phyloP scores from a whole-genome alignment of 2,888 invertebrate genomes.

The Drosophila antonietae region DNA sequence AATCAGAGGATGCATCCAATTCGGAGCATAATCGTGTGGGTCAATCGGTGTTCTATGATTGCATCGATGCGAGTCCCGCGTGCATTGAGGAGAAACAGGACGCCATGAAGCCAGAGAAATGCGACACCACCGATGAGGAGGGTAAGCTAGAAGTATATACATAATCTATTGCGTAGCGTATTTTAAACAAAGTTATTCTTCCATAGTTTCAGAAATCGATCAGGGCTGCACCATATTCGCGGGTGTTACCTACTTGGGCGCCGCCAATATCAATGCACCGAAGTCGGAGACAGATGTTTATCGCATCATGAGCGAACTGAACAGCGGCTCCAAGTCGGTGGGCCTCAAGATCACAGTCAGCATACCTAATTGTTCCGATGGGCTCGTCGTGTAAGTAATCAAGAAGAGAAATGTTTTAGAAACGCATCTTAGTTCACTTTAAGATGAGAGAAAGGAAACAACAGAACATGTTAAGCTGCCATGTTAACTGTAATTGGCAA shows the following conservation, averaged over 20 bases:
- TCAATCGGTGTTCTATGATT: constrained; percentile 85
- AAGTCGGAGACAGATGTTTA: constrained; percentile 97
- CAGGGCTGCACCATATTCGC: constrained; percentile 96
- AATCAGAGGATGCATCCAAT: constrained; percentile 74
- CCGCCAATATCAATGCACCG: constrained; percentile 95
- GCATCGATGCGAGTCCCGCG: constrained; percentile 83
- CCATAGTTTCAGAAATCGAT: constrained; percentile 90
- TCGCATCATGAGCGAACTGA: constrained; percentile 95
- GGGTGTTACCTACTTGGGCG: constrained; percentile 96
- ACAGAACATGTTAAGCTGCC: background rate
- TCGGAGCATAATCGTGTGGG: constrained; percentile 84
- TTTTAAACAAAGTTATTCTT: background rate
- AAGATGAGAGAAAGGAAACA: background rate
- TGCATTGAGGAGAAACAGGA: constrained; percentile 89
- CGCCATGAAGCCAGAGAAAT: constrained; percentile 90
- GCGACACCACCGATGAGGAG: constrained; percentile 91
- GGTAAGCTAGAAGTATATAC: constrained; percentile 84
- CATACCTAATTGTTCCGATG: constrained; percentile 96
- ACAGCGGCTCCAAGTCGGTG: constrained; percentile 87
- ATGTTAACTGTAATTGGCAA: background rate
- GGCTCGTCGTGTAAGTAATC: constrained; percentile 93
- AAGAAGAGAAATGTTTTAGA: background rate
- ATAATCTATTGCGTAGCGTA: background rate
- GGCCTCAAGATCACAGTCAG: constrained; percentile 96
- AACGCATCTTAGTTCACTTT: background rate